phyloP scores from a whole-genome alignment of 2,113 vertebrate species.

The Amazona guildingii region DNA sequence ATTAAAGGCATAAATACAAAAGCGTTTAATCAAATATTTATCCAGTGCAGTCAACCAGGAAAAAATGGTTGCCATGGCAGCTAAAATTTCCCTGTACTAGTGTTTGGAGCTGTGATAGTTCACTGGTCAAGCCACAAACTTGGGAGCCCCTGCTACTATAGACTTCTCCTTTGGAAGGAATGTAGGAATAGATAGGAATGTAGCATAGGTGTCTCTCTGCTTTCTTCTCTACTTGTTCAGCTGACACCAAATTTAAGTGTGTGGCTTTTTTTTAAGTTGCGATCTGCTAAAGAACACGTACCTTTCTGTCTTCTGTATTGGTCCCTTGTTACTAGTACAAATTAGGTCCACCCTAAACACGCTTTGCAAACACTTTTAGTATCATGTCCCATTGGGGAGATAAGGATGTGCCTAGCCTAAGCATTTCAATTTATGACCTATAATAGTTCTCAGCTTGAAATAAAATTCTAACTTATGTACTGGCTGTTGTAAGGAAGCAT shows the following conservation, averaged over 20 bases:
- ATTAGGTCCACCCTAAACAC: neutral
- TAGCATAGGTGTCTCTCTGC: neutral
- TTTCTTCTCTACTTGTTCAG: neutral
- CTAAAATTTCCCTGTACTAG: neutral
- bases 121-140: neutral
- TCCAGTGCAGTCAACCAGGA: neutral
- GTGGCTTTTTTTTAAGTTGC: neutral
- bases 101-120: neutral
- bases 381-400: neutral
- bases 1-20: conserved; percentile 11
- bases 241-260: neutral
- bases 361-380: neutral
- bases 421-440: neutral
- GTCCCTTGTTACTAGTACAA: neutral
- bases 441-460: neutral
- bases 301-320: neutral
- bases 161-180: neutral
- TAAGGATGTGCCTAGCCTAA: neutral
- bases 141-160: neutral
- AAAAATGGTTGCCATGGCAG: conserved; percentile 22
- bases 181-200: neutral
- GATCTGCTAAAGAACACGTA: neutral
- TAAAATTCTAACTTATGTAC: neutral
- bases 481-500: neutral
- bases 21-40: neutral